A percentile compares a stretch with the other conserved stretches of the same genome.
These are phyloP conservation scores for Sylvia borin DNA, from an alignment of 2,797 vertebrate species.

Conservation along the genomic window DNA sequence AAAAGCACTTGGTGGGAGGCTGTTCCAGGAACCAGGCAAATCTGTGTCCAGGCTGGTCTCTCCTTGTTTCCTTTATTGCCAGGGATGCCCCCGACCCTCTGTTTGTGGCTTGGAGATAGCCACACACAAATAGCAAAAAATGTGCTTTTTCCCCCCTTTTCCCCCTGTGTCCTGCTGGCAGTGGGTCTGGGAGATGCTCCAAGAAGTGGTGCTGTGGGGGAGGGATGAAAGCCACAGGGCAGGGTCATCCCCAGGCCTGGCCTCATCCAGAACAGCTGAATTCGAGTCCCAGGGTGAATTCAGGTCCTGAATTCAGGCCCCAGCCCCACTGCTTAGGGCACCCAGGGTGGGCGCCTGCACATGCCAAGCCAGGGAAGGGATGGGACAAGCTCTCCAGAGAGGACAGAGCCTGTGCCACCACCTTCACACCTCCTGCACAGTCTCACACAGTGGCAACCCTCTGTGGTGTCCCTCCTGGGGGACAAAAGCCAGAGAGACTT, in stretches of 20 bases:
- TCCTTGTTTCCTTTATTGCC: not conserved
- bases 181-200: not conserved
- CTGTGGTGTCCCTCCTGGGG: rapidly evolving
- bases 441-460: rapidly evolving
- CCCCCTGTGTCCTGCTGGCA: rapidly evolving
- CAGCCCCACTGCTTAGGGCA: not conserved
- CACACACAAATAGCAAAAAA: not conserved
- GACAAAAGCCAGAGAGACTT: not conserved
- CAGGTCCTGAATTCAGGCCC: not conserved
- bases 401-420: not conserved
- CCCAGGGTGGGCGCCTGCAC: rapidly evolving
- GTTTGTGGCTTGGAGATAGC: not conserved
- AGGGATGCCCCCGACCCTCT: not conserved
- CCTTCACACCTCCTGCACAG: not conserved
- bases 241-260: not conserved
- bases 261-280: not conserved
- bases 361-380: not conserved
- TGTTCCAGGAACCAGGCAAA: not conserved
- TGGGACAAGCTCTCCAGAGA: not conserved
- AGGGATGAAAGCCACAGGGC: not conserved
- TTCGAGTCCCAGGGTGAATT: not conserved
- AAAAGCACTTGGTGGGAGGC: not conserved
- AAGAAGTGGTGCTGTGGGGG: not conserved
- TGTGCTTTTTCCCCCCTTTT: rapidly evolving
- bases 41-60: not conserved